Conservation (phyloP, 2,113 vertebrate species). For the Rhinolophus sinicus region DNA sequence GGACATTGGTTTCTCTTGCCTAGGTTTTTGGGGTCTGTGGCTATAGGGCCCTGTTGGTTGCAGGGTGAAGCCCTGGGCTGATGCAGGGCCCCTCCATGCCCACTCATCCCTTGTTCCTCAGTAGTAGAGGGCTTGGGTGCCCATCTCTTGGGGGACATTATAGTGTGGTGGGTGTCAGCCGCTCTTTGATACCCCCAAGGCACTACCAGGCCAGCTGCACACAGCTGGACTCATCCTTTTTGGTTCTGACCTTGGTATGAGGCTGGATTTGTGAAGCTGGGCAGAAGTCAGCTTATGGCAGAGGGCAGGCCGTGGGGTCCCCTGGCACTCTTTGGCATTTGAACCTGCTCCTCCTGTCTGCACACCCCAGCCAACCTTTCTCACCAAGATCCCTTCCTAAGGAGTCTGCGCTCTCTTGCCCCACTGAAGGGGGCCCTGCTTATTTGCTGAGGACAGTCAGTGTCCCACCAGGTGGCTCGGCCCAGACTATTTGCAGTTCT, state of each 20-base stretch:
- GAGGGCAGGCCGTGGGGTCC: neutral
- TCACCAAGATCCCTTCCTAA: neutral
- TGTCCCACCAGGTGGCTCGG: conserved; percentile 13
- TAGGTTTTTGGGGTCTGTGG: conserved; percentile 44
- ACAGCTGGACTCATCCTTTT: neutral
- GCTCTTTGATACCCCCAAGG: neutral
- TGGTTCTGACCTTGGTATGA: conserved; percentile 37
- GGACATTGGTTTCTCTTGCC: conserved; percentile 53
- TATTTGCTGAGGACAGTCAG: neutral
- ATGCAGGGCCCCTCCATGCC: neutral
- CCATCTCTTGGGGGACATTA: conserved; percentile 15
- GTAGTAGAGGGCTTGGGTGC: neutral
- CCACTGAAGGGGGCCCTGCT: neutral
- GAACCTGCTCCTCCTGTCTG: conserved; percentile 34
- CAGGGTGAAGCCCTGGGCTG: conserved; percentile 44
- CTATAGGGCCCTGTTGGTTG: conserved; percentile 12
- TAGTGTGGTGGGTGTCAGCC: neutral
- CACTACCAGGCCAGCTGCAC: neutral
- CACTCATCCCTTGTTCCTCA: neutral
- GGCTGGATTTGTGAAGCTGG: conserved; percentile 58
- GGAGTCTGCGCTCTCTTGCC: neutral
- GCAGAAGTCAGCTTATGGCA: neutral
- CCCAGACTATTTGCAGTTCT: conserved; percentile 49
- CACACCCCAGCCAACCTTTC: neutral
- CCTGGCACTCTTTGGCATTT: neutral